Evolutionary conservation across 2,797 vertebrate genomes (phyloP).

Genomic region (Anableps anableps): DNA sequence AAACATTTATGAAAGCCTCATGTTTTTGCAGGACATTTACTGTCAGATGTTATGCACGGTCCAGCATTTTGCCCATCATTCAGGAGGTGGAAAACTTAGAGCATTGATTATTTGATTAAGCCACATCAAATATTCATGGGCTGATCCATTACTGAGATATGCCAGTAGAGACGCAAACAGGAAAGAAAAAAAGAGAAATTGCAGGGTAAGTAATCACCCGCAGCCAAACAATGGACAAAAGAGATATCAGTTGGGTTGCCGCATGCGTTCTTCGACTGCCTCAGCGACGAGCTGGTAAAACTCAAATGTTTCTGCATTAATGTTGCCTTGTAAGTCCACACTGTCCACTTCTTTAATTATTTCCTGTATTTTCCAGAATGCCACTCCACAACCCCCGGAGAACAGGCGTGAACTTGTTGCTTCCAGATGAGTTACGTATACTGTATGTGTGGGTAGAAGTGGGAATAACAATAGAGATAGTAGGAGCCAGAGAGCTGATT

Average conservation of each 20-base stretch:
- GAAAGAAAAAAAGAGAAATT: constrained; percentile 43
- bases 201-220: constrained; percentile 35
- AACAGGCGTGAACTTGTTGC: constrained; percentile 71
- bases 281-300: constrained; percentile 17
- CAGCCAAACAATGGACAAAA: constrained; percentile 17
- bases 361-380: constrained; percentile 67
- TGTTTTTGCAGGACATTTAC: constrained; percentile 1
- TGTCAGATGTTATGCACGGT: constrained; percentile 1
- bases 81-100: constrained; percentile 31
- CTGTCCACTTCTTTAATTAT: constrained; percentile 53
- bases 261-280: constrained; percentile 38
- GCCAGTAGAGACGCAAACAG: constrained; percentile 29
- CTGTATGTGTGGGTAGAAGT: constrained; percentile 74
- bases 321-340: constrained; percentile 30
- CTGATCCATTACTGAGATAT: constrained; percentile 48
- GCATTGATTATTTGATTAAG: constrained; percentile 62
- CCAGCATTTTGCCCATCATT: constrained; percentile 15
- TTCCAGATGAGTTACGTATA: constrained; percentile 74
- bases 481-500: constrained; percentile 74
- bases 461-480: constrained; percentile 76
- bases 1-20: background rate
- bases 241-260: constrained; percentile 1
- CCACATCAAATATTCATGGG: constrained; percentile 67
- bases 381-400: constrained; percentile 56
- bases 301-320: constrained; percentile 32